Base-by-base conservation (phyloP, 64 coral and sea anemone species). In the Cladopsammia gracilis region DNA sequence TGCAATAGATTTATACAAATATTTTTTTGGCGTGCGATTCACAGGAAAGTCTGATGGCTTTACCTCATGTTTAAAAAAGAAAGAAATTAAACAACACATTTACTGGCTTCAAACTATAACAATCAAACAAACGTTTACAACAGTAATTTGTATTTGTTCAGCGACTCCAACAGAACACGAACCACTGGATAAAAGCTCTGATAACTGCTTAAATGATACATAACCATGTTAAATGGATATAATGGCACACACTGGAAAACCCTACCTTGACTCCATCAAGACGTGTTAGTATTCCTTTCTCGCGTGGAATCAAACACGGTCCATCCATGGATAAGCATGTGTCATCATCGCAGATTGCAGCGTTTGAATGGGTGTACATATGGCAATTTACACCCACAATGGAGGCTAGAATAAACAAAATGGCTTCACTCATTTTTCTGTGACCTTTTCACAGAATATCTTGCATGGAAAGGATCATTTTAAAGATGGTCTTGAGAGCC, bases 251-350 rank as follows among this genome's bases (percentile, higher is more conserved):
- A 34, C 34, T 34, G 18, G 16, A 18, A 45, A 2, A 43, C 23
- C 80, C 62, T 83, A 83, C 80, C 66, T 23, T 83, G 2, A 83
- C 80, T 83, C 80, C 80, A 9, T 83, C 80, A 22, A 83, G 60
- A 50, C 80, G 80, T 9, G 61, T 83, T 44, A 83, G 47, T 10
- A 83, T 66, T 6, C 80, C 80, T 11, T 66, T 83, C 34, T 83
- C 60, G 9, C 80, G 60, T 22, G 80, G 80, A 67, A 83, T 66
- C 10, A 83, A 83, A 50, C 80, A 83, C 19, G 80, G 80, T 66
- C 61, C 42, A 6, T 83, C 80, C 45, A 48, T 23, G 6, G 80
- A 65, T 49, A 50, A 18, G 61, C 80, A 83, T 10, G 44, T 83
- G 80, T 83, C 80, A 22, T 83, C 62, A 5, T 83, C 44, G 34